Percentiles rank a stretch among this genome's conserved stretches.
Conservation (phyloP, 2,888 invertebrate species). For the Leucania comma region DNA sequence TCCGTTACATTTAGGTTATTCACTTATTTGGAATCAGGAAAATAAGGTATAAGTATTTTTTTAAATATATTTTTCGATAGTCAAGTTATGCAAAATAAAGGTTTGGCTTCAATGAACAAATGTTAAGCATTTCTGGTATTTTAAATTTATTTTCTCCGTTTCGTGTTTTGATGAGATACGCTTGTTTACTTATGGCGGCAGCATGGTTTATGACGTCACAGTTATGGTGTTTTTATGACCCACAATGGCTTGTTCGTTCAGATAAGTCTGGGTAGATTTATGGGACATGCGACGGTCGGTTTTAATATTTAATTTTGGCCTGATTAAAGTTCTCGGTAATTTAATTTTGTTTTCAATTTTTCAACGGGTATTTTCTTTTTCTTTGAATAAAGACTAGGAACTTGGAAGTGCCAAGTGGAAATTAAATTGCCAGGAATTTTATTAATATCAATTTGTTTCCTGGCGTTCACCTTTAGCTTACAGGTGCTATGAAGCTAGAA, state of each 20-base stretch:
- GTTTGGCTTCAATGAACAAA: neutral
- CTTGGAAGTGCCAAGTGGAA: neutral
- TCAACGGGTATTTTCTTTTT: neutral
- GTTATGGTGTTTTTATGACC: conserved; percentile 62
- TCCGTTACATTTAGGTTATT: neutral
- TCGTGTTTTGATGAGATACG: neutral
- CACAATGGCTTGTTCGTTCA: conserved; percentile 60
- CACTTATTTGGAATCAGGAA: neutral
- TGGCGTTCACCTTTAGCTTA: neutral
- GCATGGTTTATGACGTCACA: conserved; percentile 59
- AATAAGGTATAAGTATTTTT: neutral
- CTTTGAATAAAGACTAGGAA: neutral
- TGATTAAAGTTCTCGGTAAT: conserved; percentile 38
- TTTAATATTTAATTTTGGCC: conserved; percentile 48
- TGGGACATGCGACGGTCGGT: conserved; percentile 54
- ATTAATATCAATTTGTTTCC: neutral
- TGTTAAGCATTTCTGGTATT: neutral
- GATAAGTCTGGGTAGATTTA: conserved; percentile 64
- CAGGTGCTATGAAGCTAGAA: neutral
- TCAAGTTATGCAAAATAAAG: neutral
- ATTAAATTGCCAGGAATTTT: conserved; percentile 2
- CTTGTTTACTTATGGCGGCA: neutral
- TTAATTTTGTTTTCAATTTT: conserved; percentile 32
- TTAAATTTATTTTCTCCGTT: neutral
- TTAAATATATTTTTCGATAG: neutral